A percentile compares a stretch with the other conserved stretches of the same genome.
These are phyloP conservation scores for Exocentrus adspersus DNA, from an alignment of 2,888 invertebrate genomes.

Conservation along the genomic window DNA sequence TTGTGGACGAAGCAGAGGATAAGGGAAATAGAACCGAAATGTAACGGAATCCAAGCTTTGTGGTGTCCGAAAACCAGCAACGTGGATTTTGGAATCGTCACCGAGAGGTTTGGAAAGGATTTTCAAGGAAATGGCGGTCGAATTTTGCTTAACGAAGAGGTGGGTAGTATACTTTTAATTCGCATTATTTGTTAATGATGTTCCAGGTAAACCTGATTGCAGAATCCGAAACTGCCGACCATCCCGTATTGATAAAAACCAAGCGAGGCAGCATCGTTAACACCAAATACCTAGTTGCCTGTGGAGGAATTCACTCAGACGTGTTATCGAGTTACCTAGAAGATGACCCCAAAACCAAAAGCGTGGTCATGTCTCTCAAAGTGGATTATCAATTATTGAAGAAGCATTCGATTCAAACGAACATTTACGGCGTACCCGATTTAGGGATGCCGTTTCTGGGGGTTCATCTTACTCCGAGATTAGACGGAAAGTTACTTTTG, in stretches of 20 bases:
- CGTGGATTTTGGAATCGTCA: conserved; percentile 87
- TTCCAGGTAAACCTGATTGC: conserved; percentile 61
- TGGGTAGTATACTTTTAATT: conserved; percentile 51
- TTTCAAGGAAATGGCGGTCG: conserved; percentile 79
- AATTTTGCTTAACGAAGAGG: conserved; percentile 78
- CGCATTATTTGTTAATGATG: conserved; percentile 23
- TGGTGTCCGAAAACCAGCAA: conserved; percentile 86
- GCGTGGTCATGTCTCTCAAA: conserved; percentile 89
- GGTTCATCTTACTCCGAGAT: conserved; percentile 94
- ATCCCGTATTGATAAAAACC: conserved; percentile 66
- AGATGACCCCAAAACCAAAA: conserved; percentile 71
- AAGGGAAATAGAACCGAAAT: conserved; percentile 41
- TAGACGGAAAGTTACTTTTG: conserved; percentile 87
- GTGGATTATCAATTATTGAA: conserved; percentile 90
- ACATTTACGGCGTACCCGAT: conserved; percentile 98
- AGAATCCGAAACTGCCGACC: conserved; percentile 64
- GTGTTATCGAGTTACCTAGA: conserved; percentile 79
- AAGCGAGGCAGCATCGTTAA: conserved; percentile 61
- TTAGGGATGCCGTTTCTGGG: conserved; percentile 96
- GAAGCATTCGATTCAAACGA: conserved; percentile 82
- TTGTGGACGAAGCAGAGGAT: conserved; percentile 62
- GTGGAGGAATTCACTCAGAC: conserved; percentile 93
- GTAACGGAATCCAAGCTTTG: conserved; percentile 74
- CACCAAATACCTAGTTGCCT: conserved; percentile 86
- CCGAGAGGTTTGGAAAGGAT: conserved; percentile 80